Conservation (phyloP, 2,888 invertebrate genomes). For the Pollenia labialis region DNA sequence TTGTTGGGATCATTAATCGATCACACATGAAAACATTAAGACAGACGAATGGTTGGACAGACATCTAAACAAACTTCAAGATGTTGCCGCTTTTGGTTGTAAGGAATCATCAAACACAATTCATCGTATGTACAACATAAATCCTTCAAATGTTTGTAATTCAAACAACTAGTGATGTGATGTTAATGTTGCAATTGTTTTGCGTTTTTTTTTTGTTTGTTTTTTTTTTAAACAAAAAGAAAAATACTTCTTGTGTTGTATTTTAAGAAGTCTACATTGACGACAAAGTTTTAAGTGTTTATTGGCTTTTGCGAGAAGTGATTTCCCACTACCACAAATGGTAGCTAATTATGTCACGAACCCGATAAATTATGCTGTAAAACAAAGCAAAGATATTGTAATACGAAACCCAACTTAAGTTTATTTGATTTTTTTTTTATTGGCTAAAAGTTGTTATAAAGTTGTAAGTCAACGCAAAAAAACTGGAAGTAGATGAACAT, state of each 20-base stretch:
- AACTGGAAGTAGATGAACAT: constrained; percentile 34
- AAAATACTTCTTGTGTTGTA: constrained; percentile 34
- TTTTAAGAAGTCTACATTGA: constrained; percentile 45
- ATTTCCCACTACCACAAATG: constrained; percentile 82
- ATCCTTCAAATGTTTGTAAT: constrained; percentile 73
- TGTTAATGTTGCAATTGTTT: constrained; percentile 67
- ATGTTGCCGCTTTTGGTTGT: constrained; percentile 73
- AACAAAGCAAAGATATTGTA: constrained; percentile 72
- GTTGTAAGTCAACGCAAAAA: constrained; percentile 66
- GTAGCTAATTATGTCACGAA: constrained; percentile 82
- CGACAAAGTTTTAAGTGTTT: constrained; percentile 30
- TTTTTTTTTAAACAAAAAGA: neutral
- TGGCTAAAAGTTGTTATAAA: constrained; percentile 65
- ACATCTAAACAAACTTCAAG: constrained; percentile 53
- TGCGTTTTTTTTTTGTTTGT: neutral
- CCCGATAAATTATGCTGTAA: constrained; percentile 82
- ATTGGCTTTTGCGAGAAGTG: constrained; percentile 50
- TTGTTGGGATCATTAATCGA: constrained; percentile 73
- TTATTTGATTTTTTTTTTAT: constrained; percentile 35
- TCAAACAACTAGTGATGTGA: constrained; percentile 71
- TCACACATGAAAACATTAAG: constrained; percentile 60
- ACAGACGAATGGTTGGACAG: neutral
- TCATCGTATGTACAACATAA: constrained; percentile 73
- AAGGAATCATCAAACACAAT: constrained; percentile 73
- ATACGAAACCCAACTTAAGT: constrained; percentile 49